Evolutionary conservation across 2,888 invertebrate genomes (phyloP), one percentile per base, ranked within the genome.

Genomic region (Apomyelois bistriatella): DNA sequence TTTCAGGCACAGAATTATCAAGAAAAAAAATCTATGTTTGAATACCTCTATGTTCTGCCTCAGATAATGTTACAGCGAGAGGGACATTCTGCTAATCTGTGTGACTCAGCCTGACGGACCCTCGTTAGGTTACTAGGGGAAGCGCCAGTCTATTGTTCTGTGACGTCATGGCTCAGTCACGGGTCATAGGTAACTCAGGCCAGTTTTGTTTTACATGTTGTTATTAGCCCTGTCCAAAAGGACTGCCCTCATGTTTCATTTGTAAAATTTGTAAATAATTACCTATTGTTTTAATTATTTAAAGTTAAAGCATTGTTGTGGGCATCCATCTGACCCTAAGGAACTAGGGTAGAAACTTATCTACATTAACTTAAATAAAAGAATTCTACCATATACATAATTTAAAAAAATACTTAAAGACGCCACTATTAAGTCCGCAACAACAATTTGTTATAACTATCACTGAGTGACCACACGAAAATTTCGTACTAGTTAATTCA

Each of bases 51-150:
- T 32, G 32, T 3, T 10, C 5, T n/a, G 22, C 22, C 22, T 5
- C 10, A 22, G 42, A 43, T 30, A 12, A 30, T 7, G 43, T 43
- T 43, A 43, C 28, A 9, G 28, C 28, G 30, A 30, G 43, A 30
- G 42, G 42, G 22, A 0, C 42, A 28, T 28, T 22, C 28, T 8
- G 43, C 30, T 43, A 28, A 43, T 30, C 43, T 30, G 43, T 43
- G 13, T 43, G 43, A 43, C 43, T 43, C 43, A 43, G 43, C 43
- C 13, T 10, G 28, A 43, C 43, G 43, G n/a, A 30, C 43, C 43
- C 43, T 43, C 43, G 12, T 30, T 13, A 28, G 30, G 43, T 30
- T 13, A 43, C 28, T n/a, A 41, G 41, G 41, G 43, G n/a, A n/a
- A n/a, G n/a, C n/a, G 22, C 22, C 22, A 22, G 43, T 1, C 43